Conservation (phyloP, 2,113 vertebrate species). For the Pleuronectes platessa region DNA sequence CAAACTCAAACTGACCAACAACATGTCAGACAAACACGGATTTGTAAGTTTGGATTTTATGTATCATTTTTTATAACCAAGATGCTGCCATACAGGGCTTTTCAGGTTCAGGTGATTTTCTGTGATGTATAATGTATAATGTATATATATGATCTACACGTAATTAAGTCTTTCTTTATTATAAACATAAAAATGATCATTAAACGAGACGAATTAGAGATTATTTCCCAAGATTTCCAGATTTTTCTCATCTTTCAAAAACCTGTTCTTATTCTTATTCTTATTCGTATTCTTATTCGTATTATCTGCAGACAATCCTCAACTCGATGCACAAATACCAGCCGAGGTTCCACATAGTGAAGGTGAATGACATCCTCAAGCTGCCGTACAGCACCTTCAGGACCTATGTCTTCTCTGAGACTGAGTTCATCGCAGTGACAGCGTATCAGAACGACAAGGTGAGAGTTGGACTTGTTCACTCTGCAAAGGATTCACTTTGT, state of each 20-base stretch:
- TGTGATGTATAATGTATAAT: too few species aligned
- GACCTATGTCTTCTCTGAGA: conserved; percentile 93
- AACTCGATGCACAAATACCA: conserved; percentile 99
- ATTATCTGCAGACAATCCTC: conserved; percentile 88
- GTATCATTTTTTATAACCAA: not conserved
- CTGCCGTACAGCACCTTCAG: conserved; percentile 94
- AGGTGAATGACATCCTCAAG: conserved; percentile 91
- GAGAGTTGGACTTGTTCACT: conserved; percentile 26
- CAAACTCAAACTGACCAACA: conserved; percentile 98
- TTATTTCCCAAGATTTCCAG: not conserved
- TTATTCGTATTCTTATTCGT: not conserved
- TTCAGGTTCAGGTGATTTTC: too few species aligned
- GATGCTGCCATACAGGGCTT: not conserved
- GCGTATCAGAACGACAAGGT: conserved; percentile 98
- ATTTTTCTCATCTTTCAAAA: not conserved
- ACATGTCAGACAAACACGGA: conserved; percentile 96
- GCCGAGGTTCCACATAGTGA: conserved; percentile 93
- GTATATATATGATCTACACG: too few species aligned
- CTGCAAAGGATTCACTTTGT: not conserved
- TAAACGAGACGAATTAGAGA: not conserved
- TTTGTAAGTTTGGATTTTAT: conserved; percentile 87
- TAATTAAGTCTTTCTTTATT: too few species aligned
- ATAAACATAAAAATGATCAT: too few species aligned
- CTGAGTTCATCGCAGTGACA: conserved; percentile 95
- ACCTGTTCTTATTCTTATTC: not conserved